Conservation (phyloP, 2,797 vertebrate species). For the Eutrigla gurnardus region DNA sequence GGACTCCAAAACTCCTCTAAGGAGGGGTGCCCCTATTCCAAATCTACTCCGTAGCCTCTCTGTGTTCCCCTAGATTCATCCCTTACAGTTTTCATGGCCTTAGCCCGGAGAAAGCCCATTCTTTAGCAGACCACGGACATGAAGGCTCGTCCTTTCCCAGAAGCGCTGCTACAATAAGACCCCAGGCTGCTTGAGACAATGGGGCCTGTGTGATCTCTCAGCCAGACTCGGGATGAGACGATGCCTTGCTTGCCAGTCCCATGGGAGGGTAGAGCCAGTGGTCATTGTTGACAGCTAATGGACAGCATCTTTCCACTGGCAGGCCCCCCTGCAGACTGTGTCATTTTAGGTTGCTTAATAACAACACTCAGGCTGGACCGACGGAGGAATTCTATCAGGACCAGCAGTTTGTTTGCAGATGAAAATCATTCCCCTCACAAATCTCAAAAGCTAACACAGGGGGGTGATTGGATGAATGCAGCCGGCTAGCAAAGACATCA, state of each 20-base stretch:
- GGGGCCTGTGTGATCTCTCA: conserved; percentile 77
- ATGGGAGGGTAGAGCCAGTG: conserved; percentile 72
- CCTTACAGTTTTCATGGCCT: conserved; percentile 88
- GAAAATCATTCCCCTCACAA: conserved; percentile 70
- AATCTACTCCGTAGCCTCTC: conserved; percentile 89
- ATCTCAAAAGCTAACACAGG: conserved; percentile 72
- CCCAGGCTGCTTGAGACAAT: conserved; percentile 77
- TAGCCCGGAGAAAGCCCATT: conserved; percentile 88
- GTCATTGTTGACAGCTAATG: conserved; percentile 82
- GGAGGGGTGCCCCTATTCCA: conserved; percentile 80
- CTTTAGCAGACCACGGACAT: conserved; percentile 62
- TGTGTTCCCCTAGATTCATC: conserved; percentile 87
- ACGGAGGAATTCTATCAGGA: conserved; percentile 65
- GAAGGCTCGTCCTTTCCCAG: conserved; percentile 82
- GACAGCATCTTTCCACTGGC: conserved; percentile 79
- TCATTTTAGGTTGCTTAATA: conserved; percentile 71
- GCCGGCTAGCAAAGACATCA: conserved; percentile 47
- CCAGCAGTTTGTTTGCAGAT: conserved; percentile 75
- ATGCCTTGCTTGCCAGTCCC: conserved; percentile 77
- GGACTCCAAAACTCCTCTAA: conserved; percentile 87
- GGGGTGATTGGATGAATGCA: conserved; percentile 65
- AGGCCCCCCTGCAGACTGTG: conserved; percentile 71
- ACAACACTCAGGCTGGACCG: conserved; percentile 52
- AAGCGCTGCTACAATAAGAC: conserved; percentile 77
- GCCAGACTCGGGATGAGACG: conserved; percentile 77